Evolutionary conservation across 2,797 vertebrate genomes (phyloP), one percentile per base, ranked within the genome.

Genomic region (Rhyacichthys aspro): DNA sequence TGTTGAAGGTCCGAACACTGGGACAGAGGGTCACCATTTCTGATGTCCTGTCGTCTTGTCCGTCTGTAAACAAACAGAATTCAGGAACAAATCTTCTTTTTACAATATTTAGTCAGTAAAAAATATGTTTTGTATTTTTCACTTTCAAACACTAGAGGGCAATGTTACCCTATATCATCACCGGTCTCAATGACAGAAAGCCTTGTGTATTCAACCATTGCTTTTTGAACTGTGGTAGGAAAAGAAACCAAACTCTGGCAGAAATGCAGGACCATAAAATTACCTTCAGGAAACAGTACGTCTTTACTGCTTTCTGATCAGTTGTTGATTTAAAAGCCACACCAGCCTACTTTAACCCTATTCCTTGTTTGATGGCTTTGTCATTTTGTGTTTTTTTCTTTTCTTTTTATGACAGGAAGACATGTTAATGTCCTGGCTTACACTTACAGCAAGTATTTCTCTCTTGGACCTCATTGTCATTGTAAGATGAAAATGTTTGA

Each of bases 1-100:
- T 96, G 96, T 66, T 99, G 96, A 38, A 98, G 91, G 79, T 99
- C 98, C 8, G 96, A 98, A 76, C 98, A 99, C 78, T 99, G 98
- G 7, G 96, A 98, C 37, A 99, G 91, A 0, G 98, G 98, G 71
- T 99, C 98, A 56, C 98, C 98, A 1, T 99, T 98, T 67, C 97
- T 90, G 83, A 99, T 98, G 85, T 99, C 98, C 84, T 99, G 98
- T 12, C 98, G 86, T 65, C 98, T 94, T 28, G 96, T 98, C 61
- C 98, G 94, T 76, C 96, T 90, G 74, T 2, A 33, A 47, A 50
- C 14, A 44, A 38, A 73, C 4, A 17, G 50, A 38, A 5, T 11
- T 38, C 4, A 52, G 9, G 48, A 53, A 16, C 54, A 50, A n/a
- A 23, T 28, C 23, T 47, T 43, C n/a, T n/a, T 11, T n/a, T 7